Conservation (phyloP, 2,797 vertebrate genomes). For the Okamejei kenojei region DNA sequence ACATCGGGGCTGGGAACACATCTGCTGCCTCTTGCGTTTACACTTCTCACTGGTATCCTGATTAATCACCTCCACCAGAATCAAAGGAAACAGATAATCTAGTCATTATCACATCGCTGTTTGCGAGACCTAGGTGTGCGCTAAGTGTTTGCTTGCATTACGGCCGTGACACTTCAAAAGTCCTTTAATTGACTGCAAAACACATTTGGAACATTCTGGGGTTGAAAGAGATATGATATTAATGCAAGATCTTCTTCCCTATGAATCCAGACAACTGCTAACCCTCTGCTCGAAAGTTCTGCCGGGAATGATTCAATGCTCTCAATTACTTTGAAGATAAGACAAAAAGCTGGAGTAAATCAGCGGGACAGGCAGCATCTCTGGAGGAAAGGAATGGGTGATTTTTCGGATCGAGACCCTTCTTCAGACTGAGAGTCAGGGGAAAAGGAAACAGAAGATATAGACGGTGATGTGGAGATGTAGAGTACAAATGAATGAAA, state of each 20-base stretch:
- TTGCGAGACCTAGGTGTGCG: neutral
- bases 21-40: no score
- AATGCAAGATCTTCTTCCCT: neutral
- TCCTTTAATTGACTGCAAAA: neutral
- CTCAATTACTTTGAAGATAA: conserved; percentile 37
- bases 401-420: no score
- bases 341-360: no score
- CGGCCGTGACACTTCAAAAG: neutral
- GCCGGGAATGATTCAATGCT: neutral
- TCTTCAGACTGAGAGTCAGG: no score
- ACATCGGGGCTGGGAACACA: no score
- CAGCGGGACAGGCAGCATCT: no score
- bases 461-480: no score
- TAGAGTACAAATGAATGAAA: no score
- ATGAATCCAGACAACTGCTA: neutral
- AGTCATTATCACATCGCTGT: neutral
- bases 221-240: no score
- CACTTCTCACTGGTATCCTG: neutral
- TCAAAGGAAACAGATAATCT: neutral
- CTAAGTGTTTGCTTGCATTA: neutral
- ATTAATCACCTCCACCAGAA: neutral
- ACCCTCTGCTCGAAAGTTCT: neutral
- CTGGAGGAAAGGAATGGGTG: no score
- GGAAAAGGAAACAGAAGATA: no score
- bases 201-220: neutral